Evolutionary conservation across 1,140 invertebrate genomes (phyloP), one percentile per base, ranked within the genome.

Genomic region (Eriosoma lanigerum): DNA sequence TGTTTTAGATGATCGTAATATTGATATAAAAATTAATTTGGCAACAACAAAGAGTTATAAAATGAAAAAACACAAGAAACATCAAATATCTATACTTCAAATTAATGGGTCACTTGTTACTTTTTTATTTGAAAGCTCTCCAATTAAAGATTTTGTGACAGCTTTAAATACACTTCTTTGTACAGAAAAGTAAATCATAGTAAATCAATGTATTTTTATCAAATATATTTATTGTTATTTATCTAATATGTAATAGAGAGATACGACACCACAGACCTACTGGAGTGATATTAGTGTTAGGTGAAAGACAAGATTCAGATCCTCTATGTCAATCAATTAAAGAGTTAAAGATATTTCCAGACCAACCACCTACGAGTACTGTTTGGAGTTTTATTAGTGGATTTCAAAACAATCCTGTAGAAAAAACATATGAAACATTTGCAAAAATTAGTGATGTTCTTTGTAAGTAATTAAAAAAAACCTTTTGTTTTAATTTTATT

Each of bases 61-160:
- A 82, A 86, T 92, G 13, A 88, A 89, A 48, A 88, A 90, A 62
- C 90, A 91, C 81, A 90, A 89, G 52, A 90, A 92, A 70, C 89
- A 92, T 72, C 86, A 94, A 81, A 90, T 90, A 66, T 90, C 94
- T 82, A 89, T 90, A 81, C 90, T 90, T 13, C 90, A 92, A 83
- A 91, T 93, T 84, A 91, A 92, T 15, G 90, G 91, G 0, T 89
- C 90, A 81, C 91, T 93, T 82, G 92, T 92, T 82, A 91, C 92
- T 19, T 91, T 94, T 84, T 92, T 94, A 83, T 97, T 97, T 86
- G 93, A 95, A 85, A 89, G 93, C 83, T 93, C 92, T 13, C 94
- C 94, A 82, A 93, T 93, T 10, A 92, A 94, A 84, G 89, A 90
- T 81, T 92, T 97, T 84, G 87, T 95, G 12, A 88, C 89, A 38